Conservation (phyloP, 1,140 invertebrate genomes). For the Brachionus rubens region DNA sequence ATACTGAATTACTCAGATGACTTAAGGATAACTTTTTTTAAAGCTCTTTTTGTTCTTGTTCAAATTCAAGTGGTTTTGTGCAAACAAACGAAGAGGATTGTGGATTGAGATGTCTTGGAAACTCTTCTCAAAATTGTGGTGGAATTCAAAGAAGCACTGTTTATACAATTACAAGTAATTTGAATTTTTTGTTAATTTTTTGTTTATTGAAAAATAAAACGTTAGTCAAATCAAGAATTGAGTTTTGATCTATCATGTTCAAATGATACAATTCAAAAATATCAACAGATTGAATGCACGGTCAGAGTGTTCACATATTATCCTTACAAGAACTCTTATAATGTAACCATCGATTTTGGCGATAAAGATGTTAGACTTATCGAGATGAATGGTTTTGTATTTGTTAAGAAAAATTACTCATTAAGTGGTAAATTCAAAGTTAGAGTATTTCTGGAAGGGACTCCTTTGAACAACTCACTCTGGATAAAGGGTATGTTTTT, state of each 20-base stretch:
- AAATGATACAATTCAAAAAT: too few relatives aligned
- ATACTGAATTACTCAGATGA: too few relatives aligned
- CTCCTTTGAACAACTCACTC: too few relatives aligned
- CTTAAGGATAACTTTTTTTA: too few relatives aligned
- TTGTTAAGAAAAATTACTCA: background rate
- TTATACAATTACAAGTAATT: background rate
- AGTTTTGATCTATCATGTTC: too few relatives aligned
- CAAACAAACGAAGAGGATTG: background rate
- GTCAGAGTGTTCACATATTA: too few relatives aligned
- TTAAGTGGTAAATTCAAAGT: background rate
- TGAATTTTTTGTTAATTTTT: too few relatives aligned
- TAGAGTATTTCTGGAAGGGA: background rate
- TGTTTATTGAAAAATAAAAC: too few relatives aligned
- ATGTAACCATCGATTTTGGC: background rate
- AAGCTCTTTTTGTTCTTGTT: background rate
- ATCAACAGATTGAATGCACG: too few relatives aligned
- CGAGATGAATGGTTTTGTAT: background rate
- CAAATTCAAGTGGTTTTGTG: background rate
- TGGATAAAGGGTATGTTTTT: too few relatives aligned
- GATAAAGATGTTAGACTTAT: background rate
- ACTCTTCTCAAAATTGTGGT: background rate
- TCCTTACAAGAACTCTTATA: background rate
- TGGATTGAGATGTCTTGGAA: background rate
- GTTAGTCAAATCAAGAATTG: too few relatives aligned
- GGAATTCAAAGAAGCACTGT: background rate